Percentiles rank a stretch among this genome's conserved stretches.
Conservation (phyloP, 92 coral and sea anemone species). For the Chrysogorgia sp. region DNA sequence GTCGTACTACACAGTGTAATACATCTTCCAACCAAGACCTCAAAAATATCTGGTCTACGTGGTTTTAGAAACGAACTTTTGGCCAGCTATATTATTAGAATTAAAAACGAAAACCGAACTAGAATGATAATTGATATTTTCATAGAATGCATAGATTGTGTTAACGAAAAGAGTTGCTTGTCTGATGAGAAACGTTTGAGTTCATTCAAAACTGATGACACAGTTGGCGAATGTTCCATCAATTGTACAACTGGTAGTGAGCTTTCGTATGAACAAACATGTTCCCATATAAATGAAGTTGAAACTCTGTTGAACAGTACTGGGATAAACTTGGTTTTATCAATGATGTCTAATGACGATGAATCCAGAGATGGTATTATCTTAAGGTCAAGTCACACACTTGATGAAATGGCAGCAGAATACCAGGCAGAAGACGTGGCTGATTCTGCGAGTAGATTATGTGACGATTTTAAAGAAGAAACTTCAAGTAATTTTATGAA, state of each 20-base stretch:
- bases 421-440: background rate
- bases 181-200: background rate
- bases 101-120: constrained; percentile 11
- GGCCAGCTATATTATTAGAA: constrained; percentile 66
- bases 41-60: background rate
- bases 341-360: constrained; percentile 21
- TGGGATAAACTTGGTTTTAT: constrained; percentile 14
- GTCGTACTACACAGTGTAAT: background rate
- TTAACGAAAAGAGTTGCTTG: background rate
- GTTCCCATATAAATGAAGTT: background rate
- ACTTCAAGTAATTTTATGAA: background rate
- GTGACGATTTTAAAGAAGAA: background rate
- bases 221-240: constrained; percentile 2
- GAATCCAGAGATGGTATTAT: background rate
- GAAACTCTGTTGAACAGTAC: background rate
- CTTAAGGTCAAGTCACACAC: no score
- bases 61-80: constrained; percentile 32
- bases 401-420: background rate
- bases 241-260: background rate
- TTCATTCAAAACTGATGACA: background rate
- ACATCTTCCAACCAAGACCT: background rate
- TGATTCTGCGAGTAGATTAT: background rate
- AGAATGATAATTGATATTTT: constrained; percentile 68
- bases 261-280: background rate
- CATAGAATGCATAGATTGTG: constrained; percentile 33